Base-by-base conservation (phyloP, 2,888 invertebrate species). In the Onthophagus sagittarius region DNA sequence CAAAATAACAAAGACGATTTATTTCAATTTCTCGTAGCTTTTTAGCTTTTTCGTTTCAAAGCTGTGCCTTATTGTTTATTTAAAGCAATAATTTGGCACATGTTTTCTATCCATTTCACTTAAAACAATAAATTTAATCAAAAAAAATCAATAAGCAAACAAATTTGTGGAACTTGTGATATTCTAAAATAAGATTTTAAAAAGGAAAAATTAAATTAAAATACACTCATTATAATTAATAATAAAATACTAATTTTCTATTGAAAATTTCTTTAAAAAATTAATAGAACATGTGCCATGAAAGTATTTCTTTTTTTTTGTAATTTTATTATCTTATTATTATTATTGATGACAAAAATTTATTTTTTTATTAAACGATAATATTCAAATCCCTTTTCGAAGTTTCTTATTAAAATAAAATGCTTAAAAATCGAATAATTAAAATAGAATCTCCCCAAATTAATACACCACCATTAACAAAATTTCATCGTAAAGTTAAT, bases 21-120 rank as follows among this genome's bases (percentile, higher is more conserved):
- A 14, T 15, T 13, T 63, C 62, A 6, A 14, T 63, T 23, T 9
- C 13, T 15, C 63, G 5, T 63, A 23, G 62, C 31, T 63, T 63
- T 15, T 15, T 71, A 62, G 14, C 63, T 64, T 71, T 23, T 15
- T 63, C 65, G 62, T 71, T 31, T 53, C 7, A 75, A 76, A 81
- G 82, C 82, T 81, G 81, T 82, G 81, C 82, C 82, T 81, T 83
- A 82, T 83, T 82, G 79, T 79, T 77, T 77, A 69, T 73, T 74
- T 73, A 73, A 73, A 77, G n/a, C n/a, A n/a, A n/a, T n/a, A n/a
- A n/a, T n/a, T n/a, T n/a, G n/a, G n/a, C 81, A 81, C 77, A 74
- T 79, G 82, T 83, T 83, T 72, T 72, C 70, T 67, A 72, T 23
- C 3, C 23, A 23, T 72, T 15, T 65, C 64, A 70, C 39, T 71